Evolutionary conservation across 2,888 invertebrate genomes (phyloP), one percentile per base, ranked within the genome.

Genomic region (Stenoptilia bipunctidactyla): DNA sequence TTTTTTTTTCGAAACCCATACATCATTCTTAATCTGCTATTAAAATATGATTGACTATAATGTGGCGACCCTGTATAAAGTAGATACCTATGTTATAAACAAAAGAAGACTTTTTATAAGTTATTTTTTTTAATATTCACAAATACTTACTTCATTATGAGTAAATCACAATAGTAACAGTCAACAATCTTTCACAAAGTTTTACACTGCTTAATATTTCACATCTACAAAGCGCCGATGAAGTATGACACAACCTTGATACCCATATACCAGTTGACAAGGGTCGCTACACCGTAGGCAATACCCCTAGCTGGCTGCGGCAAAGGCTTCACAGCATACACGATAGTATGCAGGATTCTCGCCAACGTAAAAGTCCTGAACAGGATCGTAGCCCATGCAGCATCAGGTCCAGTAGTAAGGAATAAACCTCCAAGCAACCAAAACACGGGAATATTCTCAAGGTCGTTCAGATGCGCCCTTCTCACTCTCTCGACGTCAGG

Each of bases 361-460:
- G 85, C 71, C 2, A 68, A 63, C 0, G 89, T 82, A 58, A 85
- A 90, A 4, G 80, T 56, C 20, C 89, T 61, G 58, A 80, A 79
- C 27, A 82, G 58, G 10, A 70, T 45, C 13, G 56, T 61, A 1
- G 79, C 76, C 63, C 61, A 67, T 9, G 58, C 60, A 0, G 50
- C 55, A 1, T 49, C 63, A 0, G 91, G 91, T 0, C 75, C 74
- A 0, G 89, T 89, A 15, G 86, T 71, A 40, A 89, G 58, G 67
- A 89, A 92, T 40, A 88, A 58, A 4, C 87, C 79, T 2, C 85
- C 87, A 27, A 88, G 62, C 9, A 89, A 53, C 60, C 89, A 80
- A 60, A 90, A 91, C 1, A 86, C 79, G 0, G 88, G 83, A 39
- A 92, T 90, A 61, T 90, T 92, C 66, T 91, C 91, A 62, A 91